phyloP scores from a whole-genome alignment of 37 sponge, comb jelly and placozoan genomes.

The Chondrosia reniformis region DNA sequence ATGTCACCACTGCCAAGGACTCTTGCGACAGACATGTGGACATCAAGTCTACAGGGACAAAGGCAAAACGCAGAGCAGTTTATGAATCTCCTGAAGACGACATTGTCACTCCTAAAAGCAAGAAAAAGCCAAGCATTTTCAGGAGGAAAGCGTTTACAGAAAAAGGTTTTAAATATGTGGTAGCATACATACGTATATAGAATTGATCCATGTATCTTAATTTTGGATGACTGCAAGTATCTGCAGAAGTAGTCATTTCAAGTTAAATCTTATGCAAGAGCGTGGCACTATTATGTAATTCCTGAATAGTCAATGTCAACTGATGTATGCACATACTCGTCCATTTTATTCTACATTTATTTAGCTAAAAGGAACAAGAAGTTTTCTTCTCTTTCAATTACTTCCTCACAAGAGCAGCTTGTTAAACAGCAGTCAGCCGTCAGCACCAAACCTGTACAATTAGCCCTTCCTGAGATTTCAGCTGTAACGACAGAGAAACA shows the following conservation, averaged over 20 bases:
- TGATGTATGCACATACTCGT: background rate
- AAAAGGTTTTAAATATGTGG: background rate
- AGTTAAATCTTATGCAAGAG: background rate
- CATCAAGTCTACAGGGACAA: background rate
- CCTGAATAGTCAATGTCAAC: no score
- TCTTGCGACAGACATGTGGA: conserved; percentile 2
- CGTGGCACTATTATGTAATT: no score
- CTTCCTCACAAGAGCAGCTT: no score
- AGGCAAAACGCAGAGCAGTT: conserved; percentile 11
- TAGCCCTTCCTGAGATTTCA: no score
- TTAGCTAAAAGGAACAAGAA: background rate
- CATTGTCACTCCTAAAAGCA: background rate
- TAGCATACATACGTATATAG: conserved; percentile 4
- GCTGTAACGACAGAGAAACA: no score
- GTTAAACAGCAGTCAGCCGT: no score
- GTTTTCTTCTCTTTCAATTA: no score
- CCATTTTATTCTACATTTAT: conserved; percentile 2
- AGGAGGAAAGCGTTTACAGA: background rate
- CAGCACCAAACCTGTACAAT: no score
- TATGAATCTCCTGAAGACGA: background rate
- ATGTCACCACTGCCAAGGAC: background rate
- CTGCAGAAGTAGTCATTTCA: background rate
- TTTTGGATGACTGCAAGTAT: background rate
- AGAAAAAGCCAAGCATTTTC: conserved; percentile 4
- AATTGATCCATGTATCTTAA: background rate